Evolutionary conservation across 2,888 invertebrate species (phyloP).

Genomic region (Phoenoteleia sp.): DNA sequence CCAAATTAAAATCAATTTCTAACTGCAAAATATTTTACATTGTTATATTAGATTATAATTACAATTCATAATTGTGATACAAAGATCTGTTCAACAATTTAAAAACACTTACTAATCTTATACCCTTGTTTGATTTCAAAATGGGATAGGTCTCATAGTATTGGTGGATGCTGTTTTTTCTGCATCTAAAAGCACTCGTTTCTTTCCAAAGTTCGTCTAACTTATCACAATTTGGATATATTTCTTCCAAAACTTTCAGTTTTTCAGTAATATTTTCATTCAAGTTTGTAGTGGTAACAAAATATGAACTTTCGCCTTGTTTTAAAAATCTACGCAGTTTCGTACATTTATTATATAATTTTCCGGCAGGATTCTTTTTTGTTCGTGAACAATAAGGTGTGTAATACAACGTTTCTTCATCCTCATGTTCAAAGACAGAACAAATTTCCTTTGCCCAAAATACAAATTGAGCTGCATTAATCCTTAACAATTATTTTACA

Average conservation of each 20-base stretch:
- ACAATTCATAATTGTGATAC: too few relatives aligned
- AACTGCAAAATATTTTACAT: neutral
- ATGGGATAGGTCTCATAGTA: constrained; percentile 13
- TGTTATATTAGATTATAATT: too few relatives aligned
- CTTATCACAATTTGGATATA: neutral
- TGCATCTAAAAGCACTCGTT: neutral
- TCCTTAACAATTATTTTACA: too few relatives aligned
- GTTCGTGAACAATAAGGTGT: neutral
- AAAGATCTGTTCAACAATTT: neutral
- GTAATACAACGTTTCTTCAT: neutral
- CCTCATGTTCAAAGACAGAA: neutral
- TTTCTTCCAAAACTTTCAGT: neutral
- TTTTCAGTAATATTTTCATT: neutral
- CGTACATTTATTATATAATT: neutral
- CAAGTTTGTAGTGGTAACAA: too few relatives aligned
- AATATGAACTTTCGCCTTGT: neutral
- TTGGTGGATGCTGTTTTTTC: neutral
- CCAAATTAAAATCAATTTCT: neutral
- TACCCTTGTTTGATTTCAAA: constrained; percentile 26
- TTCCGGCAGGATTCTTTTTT: neutral
- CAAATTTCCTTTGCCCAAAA: constrained; percentile 3
- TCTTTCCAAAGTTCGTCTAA: neutral
- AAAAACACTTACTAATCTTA: constrained; percentile 19
- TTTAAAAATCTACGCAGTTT: neutral
- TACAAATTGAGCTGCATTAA: too few relatives aligned